A percentile compares a stretch with the other conserved stretches of the same genome.
Conservation (phyloP, 1,140 invertebrate genomes). For the Lycorma delicatula region DNA sequence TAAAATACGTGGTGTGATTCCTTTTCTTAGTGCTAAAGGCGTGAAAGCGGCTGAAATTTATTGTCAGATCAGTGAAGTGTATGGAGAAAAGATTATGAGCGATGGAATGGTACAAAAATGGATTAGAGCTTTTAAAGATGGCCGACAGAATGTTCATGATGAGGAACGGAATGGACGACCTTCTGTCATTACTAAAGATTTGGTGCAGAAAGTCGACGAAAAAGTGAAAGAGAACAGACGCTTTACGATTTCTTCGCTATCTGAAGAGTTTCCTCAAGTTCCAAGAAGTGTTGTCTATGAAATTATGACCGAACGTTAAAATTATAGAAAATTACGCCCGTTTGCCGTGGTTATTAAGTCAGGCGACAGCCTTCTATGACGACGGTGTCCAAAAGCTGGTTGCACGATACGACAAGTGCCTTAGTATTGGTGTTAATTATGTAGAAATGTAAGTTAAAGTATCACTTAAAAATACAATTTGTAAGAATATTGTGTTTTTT, state of each 20-base stretch:
- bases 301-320: too few relatives aligned
- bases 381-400: too few relatives aligned
- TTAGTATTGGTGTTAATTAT: background rate
- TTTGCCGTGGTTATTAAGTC: too few relatives aligned
- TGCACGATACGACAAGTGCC: too few relatives aligned
- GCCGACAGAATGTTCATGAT: conserved; percentile 22
- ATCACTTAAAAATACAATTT: background rate
- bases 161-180: conserved; percentile 20
- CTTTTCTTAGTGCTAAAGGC: too few relatives aligned
- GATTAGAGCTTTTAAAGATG: conserved; percentile 21
- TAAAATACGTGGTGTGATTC: too few relatives aligned
- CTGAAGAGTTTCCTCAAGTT: conserved; percentile 13
- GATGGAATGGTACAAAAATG: conserved; percentile 21
- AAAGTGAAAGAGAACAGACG: conserved; percentile 14
- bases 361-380: too few relatives aligned
- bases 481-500: background rate
- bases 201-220: conserved; percentile 19
- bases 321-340: too few relatives aligned
- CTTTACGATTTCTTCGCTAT: conserved; percentile 15
- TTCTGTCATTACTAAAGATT: conserved; percentile 20
- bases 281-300: conserved; percentile 2
- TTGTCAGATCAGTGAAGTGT: too few relatives aligned
- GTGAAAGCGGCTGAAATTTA: too few relatives aligned
- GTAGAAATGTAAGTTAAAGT: background rate
- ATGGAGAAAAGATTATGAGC: conserved; percentile 21